phyloP scores from a whole-genome alignment of 2,113 vertebrate species.

The Uria lomvia region DNA sequence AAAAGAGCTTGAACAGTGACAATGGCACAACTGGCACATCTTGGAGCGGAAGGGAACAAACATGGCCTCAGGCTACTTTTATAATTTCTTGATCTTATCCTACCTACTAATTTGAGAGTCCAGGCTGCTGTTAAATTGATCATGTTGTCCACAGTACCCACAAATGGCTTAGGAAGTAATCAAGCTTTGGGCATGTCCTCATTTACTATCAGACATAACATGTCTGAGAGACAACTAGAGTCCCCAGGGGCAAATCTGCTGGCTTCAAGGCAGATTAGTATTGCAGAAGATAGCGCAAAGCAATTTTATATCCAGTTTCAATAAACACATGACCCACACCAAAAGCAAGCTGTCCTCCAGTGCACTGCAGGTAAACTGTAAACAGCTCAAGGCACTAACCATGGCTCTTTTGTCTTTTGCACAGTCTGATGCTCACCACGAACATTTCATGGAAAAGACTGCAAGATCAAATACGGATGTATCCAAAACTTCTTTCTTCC shows the following conservation, averaged over 20 bases:
- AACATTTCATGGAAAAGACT: neutral
- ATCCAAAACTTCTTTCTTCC: neutral
- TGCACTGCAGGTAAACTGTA: neutral
- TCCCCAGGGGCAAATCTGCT: neutral
- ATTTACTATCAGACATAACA: neutral
- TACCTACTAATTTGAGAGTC: neutral
- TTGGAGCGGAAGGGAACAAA: neutral
- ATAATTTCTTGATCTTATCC: slow-evolving; percentile 11
- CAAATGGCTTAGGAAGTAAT: neutral
- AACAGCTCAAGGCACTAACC: neutral
- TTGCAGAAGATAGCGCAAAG: neutral
- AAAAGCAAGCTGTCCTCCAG: neutral
- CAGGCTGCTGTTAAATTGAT: slow-evolving; percentile 19
- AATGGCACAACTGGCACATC: neutral
- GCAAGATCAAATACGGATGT: neutral
- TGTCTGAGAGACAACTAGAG: neutral
- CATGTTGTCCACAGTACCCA: neutral
- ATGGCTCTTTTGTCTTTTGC: neutral
- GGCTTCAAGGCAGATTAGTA: neutral
- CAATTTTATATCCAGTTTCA: neutral
- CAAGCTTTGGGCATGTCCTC: neutral
- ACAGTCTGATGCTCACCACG: neutral
- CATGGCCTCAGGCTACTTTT: neutral
- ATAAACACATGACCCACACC: neutral
- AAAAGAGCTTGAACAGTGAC: neutral